phyloP scores from a whole-genome alignment of 1,140 invertebrate genomes.

The Cephus cinctus region DNA sequence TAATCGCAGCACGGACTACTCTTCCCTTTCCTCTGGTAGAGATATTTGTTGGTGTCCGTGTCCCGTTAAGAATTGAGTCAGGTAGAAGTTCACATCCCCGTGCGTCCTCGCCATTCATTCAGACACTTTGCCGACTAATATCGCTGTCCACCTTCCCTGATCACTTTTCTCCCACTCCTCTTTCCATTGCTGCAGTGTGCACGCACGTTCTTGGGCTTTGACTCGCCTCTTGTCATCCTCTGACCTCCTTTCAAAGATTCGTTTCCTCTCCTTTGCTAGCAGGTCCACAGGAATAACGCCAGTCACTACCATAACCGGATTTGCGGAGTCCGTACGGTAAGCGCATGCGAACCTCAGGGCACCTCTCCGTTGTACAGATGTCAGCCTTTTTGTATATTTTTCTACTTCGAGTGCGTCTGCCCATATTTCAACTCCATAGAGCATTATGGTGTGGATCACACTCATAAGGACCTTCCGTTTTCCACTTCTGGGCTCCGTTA shows the following conservation, averaged over 20 bases:
- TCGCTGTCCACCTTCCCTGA: too few relatives aligned
- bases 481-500: conserved; percentile 17
- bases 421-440: conserved; percentile 24
- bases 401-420: conserved; percentile 1
- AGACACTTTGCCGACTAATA: too few relatives aligned
- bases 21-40: too few relatives aligned
- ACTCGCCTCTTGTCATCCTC: conserved; percentile 3
- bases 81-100: too few relatives aligned
- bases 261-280: conserved; percentile 13
- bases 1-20: too few relatives aligned
- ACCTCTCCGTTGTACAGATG: conserved; percentile 14
- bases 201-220: too few relatives aligned
- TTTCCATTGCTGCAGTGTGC: too few relatives aligned
- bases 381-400: conserved; percentile 7
- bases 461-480: conserved; percentile 13
- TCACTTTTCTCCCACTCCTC: too few relatives aligned
- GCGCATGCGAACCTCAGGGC: conserved; percentile 8
- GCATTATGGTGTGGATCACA: conserved; percentile 16
- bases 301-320: conserved; percentile 17
- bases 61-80: too few relatives aligned
- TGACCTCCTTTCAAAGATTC: too few relatives aligned
- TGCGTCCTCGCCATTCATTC: too few relatives aligned
- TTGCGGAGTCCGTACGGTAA: conserved; percentile 21
- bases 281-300: conserved; percentile 20
- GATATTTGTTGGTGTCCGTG: too few relatives aligned